Base-by-base conservation (phyloP, 2,797 vertebrate genomes). In the Xiphophorus birchmanni region DNA sequence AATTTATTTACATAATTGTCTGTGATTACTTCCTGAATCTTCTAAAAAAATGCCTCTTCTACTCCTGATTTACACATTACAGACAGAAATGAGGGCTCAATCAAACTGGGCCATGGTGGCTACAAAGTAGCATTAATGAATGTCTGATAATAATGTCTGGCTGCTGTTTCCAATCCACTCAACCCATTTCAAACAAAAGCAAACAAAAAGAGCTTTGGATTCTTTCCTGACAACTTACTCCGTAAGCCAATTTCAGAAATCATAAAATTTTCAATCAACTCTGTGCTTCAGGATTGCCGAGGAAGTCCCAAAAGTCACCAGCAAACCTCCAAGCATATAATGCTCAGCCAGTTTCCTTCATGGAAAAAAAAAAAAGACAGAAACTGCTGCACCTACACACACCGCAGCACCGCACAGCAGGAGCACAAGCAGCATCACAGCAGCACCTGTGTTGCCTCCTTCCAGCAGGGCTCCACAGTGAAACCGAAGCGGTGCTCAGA, bases 191-290 rank as follows among this genome's bases (percentile, higher is more conserved):
- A 86, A n/a, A n/a, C n/a, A n/a, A n/a, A n/a, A n/a, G 81, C 58
- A 54, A 89, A 88, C 82, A 90, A 84, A 76, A 88, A 50, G 29
- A 69, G 77, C 72, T 88, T 89, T 79, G 81, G 76, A 80, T 78
- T 77, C 83, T 80, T 77, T 63, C 79, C 85, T 86, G 86, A 86
- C 89, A 86, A 89, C 81, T 76, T 86, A 77, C 52, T 67, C 65
- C 73, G 44, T 88, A 89, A 94, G 91, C 82, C 80, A 84, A 84
- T 93, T 90, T 29, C 84, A 85, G 74, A 84, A 88, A 89, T 91
- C 87, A 89, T 88, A 79, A 87, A 88, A 85, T 84, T 88, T 90
- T 75, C 80, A 90, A 85, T 91, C 82, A 86, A 85, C 69, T 77
- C 74, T 21, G 77, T 73, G 78, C 77, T 58, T 77, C 69, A 69